These are phyloP conservation scores for Numenius arquata DNA, from an alignment of 2,113 vertebrate species.

Conservation along the genomic window DNA sequence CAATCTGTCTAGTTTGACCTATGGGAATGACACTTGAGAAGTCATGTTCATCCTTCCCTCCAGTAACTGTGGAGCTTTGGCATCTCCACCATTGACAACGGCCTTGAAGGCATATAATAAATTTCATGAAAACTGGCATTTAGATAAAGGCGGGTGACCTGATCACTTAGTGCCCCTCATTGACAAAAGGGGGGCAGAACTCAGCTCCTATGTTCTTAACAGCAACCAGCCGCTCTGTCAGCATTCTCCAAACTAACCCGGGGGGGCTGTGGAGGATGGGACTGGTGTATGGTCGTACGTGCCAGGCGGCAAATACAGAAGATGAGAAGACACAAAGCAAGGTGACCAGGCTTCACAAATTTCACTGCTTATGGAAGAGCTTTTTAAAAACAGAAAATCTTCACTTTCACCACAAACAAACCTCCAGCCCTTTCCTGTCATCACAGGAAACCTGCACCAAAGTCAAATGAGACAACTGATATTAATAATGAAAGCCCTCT, in stretches of 20 bases:
- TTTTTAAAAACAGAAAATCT: not conserved
- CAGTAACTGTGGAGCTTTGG: not conserved
- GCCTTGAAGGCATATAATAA: not conserved
- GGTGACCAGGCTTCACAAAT: not conserved
- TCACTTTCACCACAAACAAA: not conserved
- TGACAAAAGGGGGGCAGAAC: not conserved
- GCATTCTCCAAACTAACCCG: not conserved
- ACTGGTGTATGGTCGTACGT: not conserved
- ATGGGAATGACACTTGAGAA: not conserved
- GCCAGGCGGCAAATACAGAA: not conserved
- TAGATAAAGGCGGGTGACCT: not conserved
- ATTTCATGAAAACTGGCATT: not conserved
- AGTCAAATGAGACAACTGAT: not conserved
- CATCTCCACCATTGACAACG: not conserved
- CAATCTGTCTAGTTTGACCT: not conserved
- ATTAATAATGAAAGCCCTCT: constrained; percentile 10
- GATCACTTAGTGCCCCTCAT: not conserved
- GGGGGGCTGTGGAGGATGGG: not conserved
- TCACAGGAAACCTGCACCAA: not conserved
- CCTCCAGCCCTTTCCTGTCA: not conserved
- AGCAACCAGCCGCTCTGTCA: not conserved
- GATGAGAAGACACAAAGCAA: not conserved
- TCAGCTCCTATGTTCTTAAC: not conserved
- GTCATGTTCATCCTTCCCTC: not conserved
- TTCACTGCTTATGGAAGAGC: not conserved